A percentile compares a stretch with the other conserved stretches of the same genome.
phyloP scores from a whole-genome alignment of 2,888 invertebrate genomes.

The Aspidiotus destructor region DNA sequence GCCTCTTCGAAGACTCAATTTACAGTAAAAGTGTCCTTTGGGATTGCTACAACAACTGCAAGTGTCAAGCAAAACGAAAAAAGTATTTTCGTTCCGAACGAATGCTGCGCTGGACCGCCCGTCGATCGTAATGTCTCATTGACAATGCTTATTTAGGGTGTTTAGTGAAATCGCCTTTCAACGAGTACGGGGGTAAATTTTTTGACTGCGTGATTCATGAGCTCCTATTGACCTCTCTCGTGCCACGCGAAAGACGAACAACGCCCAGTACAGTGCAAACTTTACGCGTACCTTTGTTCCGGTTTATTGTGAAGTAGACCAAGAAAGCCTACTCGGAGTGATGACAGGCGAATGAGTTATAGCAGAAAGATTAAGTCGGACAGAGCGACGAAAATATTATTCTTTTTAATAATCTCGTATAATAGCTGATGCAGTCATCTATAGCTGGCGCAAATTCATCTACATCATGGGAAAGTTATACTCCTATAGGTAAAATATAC shows the following conservation, averaged over 20 bases:
- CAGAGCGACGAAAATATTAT: no score
- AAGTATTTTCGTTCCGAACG: background rate
- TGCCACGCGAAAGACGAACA: background rate
- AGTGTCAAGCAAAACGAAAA: slow-evolving; percentile 10
- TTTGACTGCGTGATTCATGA: slow-evolving; percentile 13
- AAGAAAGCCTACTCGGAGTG: background rate
- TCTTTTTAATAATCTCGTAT: no score
- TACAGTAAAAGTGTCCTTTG: slow-evolving; percentile 19
- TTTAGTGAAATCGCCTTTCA: slow-evolving; percentile 31
- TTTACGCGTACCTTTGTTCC: no score
- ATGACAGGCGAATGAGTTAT: slow-evolving; percentile 1
- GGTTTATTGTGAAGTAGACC: background rate
- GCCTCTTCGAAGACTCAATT: slow-evolving; percentile 21
- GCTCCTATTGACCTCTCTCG: background rate
- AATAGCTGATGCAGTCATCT: no score
- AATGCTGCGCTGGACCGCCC: slow-evolving; percentile 10
- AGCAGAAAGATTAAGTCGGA: background rate
- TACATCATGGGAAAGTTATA: no score
- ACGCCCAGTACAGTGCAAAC: no score
- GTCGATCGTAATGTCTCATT: slow-evolving; percentile 24
- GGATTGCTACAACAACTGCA: slow-evolving; percentile 5
- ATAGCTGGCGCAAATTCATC: no score
- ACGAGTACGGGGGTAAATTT: slow-evolving; percentile 6
- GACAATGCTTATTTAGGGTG: slow-evolving; percentile 31
- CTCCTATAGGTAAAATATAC: no score